Evolutionary conservation across 2,797 vertebrate genomes (phyloP), one percentile per base, ranked within the genome.

Genomic region (Staurois parvus): DNA sequence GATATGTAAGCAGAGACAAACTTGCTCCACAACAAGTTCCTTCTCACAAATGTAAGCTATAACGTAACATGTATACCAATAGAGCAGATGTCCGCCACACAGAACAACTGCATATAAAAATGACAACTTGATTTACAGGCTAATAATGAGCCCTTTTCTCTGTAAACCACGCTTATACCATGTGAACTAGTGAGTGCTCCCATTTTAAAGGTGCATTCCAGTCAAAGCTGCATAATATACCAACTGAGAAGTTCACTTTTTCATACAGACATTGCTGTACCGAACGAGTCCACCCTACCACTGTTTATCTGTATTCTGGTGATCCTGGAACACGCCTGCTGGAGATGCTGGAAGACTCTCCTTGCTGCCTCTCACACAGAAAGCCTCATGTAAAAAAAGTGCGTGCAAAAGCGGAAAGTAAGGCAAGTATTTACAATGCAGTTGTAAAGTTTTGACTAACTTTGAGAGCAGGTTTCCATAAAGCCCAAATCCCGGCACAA

Each of bases 41-140:
- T 48, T 56, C 83, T 78, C 42, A 67, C 59, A 75, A 74, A 75
- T 64, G 59, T 66, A 64, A 82, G 64, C 70, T 83, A 67, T 17
- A 83, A 83, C 15, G 56, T 66, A 48, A 66, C 59, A 75, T 67
- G 80, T 32, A 45, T 66, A 74, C 56, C 26, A 62, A 72, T 29
- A 15, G 12, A 72, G 19, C 69, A 40, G 52, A 73, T 73, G 48
- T 81, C 32, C 79, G 28, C 66, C 28, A 72, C 28, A 72, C 42
- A 48, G 30, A 69, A 34, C 67, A 62, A 72, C 37, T 37, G 28
- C 21, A 28, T 28, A 40, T 59, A 37, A 40, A 24, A 28, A 10
- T 70, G 52, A 59, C 52, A 59, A 59, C 52, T 59, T 59, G 52
- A 59, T 59, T 59, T 59, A 59, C 52, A 59, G 21, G 52, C 52